These are phyloP conservation scores for Trachelus iudaicus DNA, from an alignment of 2,888 invertebrate genomes.

Conservation along the genomic window DNA sequence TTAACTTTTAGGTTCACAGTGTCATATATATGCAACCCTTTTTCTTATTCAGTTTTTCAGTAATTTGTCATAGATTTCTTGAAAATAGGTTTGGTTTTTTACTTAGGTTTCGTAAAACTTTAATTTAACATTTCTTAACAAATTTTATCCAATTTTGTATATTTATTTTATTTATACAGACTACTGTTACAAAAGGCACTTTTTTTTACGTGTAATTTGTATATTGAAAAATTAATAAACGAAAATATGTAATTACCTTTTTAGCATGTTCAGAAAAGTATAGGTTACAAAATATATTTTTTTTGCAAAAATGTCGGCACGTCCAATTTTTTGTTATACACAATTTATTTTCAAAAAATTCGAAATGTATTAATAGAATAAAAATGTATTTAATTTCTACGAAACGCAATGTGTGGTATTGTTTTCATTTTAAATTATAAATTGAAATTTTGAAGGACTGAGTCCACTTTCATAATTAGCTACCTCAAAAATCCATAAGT, in stretches of 20 bases:
- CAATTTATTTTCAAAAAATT: neutral
- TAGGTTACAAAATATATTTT: neutral
- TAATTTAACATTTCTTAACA: no score
- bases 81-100: neutral
- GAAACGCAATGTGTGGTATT: neutral
- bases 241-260: neutral
- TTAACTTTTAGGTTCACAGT: no score
- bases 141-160: neutral
- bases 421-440: neutral
- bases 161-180: neutral
- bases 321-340: neutral
- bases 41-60: neutral
- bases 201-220: neutral
- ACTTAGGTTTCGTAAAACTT: neutral
- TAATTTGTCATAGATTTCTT: neutral
- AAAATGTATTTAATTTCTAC: neutral
- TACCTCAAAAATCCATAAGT: no score
- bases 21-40: neutral
- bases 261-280: neutral
- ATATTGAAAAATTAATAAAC: neutral
- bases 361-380: neutral
- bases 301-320: neutral
- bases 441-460: neutral
- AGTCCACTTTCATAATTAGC: neutral
- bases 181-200: neutral